phyloP scores from a whole-genome alignment of 1,140 invertebrate species.

The Dendroctonus valens region DNA sequence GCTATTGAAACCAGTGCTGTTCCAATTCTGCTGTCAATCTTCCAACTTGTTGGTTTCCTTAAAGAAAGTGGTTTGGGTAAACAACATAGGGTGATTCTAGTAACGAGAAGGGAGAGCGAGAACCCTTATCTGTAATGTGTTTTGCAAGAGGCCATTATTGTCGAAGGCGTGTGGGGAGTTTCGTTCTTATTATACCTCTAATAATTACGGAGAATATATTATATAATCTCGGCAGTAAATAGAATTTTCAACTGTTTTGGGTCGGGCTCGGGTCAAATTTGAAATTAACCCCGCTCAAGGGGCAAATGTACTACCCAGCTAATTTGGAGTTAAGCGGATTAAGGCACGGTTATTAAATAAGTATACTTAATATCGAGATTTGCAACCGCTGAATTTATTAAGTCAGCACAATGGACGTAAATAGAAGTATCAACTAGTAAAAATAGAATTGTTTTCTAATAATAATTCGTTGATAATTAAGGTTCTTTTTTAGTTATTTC shows the following conservation, averaged over 20 bases:
- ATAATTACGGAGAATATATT: constrained; percentile 16
- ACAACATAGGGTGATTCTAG: constrained; percentile 9
- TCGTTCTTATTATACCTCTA: constrained; percentile 14
- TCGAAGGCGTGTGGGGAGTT: constrained; percentile 13
- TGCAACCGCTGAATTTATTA: too few relatives aligned
- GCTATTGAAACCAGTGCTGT: not conserved
- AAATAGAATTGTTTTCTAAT: too few relatives aligned
- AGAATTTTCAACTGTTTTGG: constrained; percentile 20
- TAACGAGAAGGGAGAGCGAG: constrained; percentile 4
- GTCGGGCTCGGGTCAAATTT: constrained; percentile 10
- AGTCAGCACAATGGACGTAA: too few relatives aligned
- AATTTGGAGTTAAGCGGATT: constrained; percentile 15
- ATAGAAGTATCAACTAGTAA: too few relatives aligned
- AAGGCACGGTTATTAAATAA: constrained; percentile 4
- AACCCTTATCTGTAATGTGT: constrained; percentile 20
- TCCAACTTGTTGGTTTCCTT: constrained; percentile 15
- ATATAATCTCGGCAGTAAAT: constrained; percentile 34
- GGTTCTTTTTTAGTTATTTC: too few relatives aligned
- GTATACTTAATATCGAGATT: not conserved
- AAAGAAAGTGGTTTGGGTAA: constrained; percentile 14
- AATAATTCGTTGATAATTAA: too few relatives aligned
- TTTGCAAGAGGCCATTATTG: constrained; percentile 20
- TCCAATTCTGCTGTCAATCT: constrained; percentile 8
- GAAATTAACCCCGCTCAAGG: constrained; percentile 16
- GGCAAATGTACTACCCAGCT: not conserved